These are phyloP conservation scores for Crypturellus undulatus DNA, from an alignment of 2,113 vertebrate genomes.

Conservation along the genomic window DNA sequence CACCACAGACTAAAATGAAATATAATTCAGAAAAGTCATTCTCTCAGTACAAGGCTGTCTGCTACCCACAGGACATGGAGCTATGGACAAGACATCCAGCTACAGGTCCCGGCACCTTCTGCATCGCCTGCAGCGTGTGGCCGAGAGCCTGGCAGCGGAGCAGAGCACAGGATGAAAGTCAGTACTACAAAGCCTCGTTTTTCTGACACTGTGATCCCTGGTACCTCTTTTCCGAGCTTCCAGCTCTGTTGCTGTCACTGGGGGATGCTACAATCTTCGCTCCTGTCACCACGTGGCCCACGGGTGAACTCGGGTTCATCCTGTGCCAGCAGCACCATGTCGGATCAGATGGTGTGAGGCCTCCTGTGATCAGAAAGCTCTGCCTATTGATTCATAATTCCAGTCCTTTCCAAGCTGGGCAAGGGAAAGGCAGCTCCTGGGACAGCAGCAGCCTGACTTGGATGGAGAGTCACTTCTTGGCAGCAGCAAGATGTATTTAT, in stretches of 20 bases:
- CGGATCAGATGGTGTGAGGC: not conserved
- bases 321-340: not conserved
- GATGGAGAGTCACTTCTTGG: not conserved
- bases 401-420: not conserved
- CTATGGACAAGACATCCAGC: not conserved
- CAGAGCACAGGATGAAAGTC: not conserved
- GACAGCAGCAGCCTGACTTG: not conserved
- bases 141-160: not conserved
- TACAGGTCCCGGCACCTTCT: not conserved
- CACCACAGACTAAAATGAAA: not conserved
- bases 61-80: not conserved
- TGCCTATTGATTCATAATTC: not conserved
- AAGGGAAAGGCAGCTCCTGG: not conserved
- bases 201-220: not conserved
- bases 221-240: not conserved
- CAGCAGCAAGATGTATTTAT: not conserved
- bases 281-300: not conserved
- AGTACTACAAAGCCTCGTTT: not conserved
- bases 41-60: accelerated
- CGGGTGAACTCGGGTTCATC: not conserved
- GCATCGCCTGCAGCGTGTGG: not conserved
- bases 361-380: not conserved
- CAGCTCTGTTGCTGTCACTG: not conserved
- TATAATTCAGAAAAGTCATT: not conserved
- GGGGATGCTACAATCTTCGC: accelerated